phyloP scores from a whole-genome alignment of 37 sponge, comb jelly and placozoan genomes.

The Bolinopsis microptera region DNA sequence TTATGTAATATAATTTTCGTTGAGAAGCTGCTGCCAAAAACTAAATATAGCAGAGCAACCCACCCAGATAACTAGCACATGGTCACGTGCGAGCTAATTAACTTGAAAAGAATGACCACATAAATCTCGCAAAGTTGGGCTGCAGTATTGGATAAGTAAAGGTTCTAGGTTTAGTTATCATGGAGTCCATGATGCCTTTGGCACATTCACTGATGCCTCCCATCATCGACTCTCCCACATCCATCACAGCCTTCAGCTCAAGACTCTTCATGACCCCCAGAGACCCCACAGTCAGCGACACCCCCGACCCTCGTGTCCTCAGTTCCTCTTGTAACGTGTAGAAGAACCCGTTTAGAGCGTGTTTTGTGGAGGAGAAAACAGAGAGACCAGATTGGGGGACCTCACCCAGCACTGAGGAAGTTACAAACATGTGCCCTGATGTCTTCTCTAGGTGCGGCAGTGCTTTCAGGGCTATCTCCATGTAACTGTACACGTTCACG shows the following conservation, averaged over 20 bases:
- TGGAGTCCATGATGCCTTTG: background rate
- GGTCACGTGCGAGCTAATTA: too few species aligned
- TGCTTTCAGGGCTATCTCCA: background rate
- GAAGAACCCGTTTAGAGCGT: slow-evolving; percentile 48
- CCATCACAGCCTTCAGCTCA: background rate
- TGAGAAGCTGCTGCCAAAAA: too few species aligned
- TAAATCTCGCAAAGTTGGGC: background rate
- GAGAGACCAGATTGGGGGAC: background rate
- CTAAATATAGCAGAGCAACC: too few species aligned
- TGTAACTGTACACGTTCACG: slow-evolving; percentile 39
- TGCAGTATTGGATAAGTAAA: background rate
- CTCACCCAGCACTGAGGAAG: slow-evolving; percentile 18
- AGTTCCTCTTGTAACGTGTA: background rate
- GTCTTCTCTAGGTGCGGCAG: slow-evolving; percentile 5
- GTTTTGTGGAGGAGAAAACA: slow-evolving; percentile 22
- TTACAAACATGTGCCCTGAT: slow-evolving; percentile 4
- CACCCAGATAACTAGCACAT: too few species aligned
- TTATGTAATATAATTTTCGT: too few species aligned
- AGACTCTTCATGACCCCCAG: background rate
- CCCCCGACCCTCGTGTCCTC: background rate
- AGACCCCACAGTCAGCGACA: background rate
- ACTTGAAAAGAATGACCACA: background rate
- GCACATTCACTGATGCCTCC: background rate
- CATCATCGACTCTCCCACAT: background rate
- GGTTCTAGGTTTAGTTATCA: background rate